A percentile compares a stretch with the other conserved stretches of the same genome.
phyloP scores from a whole-genome alignment of 2,797 vertebrate genomes.

The Pantherophis alleghaniensis region DNA sequence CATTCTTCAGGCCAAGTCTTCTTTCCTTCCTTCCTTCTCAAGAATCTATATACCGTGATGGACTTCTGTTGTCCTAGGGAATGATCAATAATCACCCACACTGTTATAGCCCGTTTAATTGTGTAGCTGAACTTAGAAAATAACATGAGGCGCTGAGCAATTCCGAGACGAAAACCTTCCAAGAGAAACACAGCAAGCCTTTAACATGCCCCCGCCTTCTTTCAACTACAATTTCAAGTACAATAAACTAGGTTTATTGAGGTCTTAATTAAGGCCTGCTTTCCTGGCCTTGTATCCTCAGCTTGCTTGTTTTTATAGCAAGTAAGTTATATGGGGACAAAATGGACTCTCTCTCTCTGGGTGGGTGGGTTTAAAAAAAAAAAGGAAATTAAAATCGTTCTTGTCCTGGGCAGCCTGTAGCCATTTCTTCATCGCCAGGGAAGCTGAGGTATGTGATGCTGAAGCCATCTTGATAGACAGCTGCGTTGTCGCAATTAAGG shows the following conservation, averaged over 20 bases:
- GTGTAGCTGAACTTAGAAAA: not conserved
- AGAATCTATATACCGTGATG: not conserved
- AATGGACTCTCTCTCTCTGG: not conserved
- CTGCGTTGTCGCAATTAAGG: slow-evolving; percentile 13
- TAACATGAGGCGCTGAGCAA: not conserved
- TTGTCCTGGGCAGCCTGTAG: not conserved
- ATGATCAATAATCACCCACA: not conserved
- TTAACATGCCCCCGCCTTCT: not conserved
- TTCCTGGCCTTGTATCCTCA: not conserved
- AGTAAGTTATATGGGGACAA: not conserved
- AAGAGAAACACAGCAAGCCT: not conserved
- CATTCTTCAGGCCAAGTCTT: not conserved
- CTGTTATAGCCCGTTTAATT: not conserved
- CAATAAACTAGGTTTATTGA: not conserved
- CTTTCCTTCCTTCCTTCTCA: not conserved
- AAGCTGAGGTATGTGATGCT: not conserved
- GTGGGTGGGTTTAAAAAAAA: too few species aligned
- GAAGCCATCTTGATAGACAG: slow-evolving; percentile 16
- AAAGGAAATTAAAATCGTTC: not conserved
- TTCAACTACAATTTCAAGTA: not conserved
- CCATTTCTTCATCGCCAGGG: not conserved
- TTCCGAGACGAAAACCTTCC: not conserved
- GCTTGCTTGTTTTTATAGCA: not conserved
- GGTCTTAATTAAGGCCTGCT: not conserved
- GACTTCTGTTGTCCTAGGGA: not conserved